Percentiles rank a stretch among this genome's conserved stretches.
Conservation (phyloP, 2,888 invertebrate species). For the Eupeodes latifasciatus region DNA sequence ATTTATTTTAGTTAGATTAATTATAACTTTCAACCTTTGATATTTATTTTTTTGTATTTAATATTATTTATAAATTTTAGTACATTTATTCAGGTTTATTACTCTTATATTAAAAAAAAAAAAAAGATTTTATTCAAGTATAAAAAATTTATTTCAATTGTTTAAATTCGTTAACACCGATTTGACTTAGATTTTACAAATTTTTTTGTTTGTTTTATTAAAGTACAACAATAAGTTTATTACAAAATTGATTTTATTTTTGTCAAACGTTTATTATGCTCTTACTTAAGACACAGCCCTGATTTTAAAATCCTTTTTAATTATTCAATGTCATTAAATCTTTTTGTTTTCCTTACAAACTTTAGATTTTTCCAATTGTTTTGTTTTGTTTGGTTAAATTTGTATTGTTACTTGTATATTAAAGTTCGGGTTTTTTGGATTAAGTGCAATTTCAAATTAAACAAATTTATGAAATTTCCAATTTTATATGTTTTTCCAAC, state of each 20-base stretch:
- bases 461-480: no score
- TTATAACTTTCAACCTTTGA: neutral
- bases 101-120: constrained; percentile 7
- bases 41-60: constrained; percentile 35
- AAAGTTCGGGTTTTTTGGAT: no score
- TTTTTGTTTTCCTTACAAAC: constrained; percentile 1
- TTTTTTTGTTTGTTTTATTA: neutral
- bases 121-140: neutral
- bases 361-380: neutral
- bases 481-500: no score
- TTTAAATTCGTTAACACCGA: constrained; percentile 77
- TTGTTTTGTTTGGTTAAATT: neutral
- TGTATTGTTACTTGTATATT: no score
- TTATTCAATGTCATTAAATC: constrained; percentile 46
- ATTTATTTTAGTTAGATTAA: neutral
- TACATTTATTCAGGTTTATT: constrained; percentile 22
- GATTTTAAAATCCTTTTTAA: constrained; percentile 65
- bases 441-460: no score
- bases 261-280: constrained; percentile 9
- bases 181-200: constrained; percentile 66
- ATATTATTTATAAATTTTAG: constrained; percentile 20
- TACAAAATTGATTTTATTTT: constrained; percentile 14
- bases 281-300: constrained; percentile 74
- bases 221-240: constrained; percentile 52
- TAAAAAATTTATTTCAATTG: constrained; percentile 22